Evolutionary conservation across 2,113 vertebrate genomes (phyloP).

Genomic region (Pithys albifrons): DNA sequence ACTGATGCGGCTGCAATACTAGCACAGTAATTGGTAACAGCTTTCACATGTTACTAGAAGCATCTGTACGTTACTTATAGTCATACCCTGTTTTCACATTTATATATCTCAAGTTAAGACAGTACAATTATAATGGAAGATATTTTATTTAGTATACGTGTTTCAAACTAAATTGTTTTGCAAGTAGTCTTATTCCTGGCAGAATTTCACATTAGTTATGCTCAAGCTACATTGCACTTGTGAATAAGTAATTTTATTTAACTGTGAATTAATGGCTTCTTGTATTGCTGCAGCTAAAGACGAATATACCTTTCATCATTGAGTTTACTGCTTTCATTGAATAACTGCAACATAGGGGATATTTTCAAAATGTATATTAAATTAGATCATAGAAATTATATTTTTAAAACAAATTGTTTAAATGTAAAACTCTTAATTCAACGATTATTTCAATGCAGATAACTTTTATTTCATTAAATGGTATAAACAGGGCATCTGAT

Average conservation of each 20-base stretch:
- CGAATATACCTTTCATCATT: background rate
- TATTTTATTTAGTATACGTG: background rate
- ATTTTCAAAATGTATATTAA: constrained; percentile 47
- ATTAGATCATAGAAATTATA: constrained; percentile 35
- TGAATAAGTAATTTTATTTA: constrained; percentile 32
- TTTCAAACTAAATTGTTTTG: background rate
- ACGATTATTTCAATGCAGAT: background rate
- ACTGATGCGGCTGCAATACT: background rate
- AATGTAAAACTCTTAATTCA: background rate
- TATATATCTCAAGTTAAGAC: background rate
- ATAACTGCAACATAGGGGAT: constrained; percentile 42
- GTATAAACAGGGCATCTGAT: background rate
- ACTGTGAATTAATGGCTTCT: constrained; percentile 57
- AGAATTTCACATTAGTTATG: constrained; percentile 30
- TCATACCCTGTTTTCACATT: background rate
- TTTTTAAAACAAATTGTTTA: constrained; percentile 41
- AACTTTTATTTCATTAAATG: background rate
- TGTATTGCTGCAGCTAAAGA: constrained; percentile 32
- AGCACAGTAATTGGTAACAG: background rate
- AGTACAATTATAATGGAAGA: background rate
- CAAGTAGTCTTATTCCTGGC: background rate
- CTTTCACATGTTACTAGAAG: background rate
- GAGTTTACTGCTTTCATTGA: constrained; percentile 41
- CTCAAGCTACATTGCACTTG: constrained; percentile 22
- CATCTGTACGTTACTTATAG: background rate